phyloP scores from a whole-genome alignment of 2,797 vertebrate species.

The Chelon labrosus region DNA sequence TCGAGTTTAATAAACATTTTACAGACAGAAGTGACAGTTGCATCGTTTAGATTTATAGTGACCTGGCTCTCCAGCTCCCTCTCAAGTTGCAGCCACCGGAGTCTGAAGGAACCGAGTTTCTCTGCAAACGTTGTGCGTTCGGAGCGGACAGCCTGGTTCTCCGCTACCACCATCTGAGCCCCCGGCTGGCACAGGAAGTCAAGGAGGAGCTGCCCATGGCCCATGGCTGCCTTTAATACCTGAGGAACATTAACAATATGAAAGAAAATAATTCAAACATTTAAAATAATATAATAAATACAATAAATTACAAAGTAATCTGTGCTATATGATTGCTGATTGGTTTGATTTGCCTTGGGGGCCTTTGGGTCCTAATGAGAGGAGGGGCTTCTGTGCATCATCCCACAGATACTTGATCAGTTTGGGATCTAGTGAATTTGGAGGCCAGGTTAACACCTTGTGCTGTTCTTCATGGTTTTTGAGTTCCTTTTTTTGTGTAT shows the following conservation, averaged over 20 bases:
- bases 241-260: conserved; percentile 53
- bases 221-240: conserved; percentile 86
- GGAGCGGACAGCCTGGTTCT: conserved; percentile 73
- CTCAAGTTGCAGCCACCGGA: conserved; percentile 85
- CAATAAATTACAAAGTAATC: background rate
- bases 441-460: no score
- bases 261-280: background rate
- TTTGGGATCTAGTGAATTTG: no score
- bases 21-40: background rate
- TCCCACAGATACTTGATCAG: no score
- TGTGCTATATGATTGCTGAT: no score
- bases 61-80: conserved; percentile 88
- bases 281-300: background rate
- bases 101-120: conserved; percentile 86
- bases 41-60: background rate
- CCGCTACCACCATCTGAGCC: conserved; percentile 80
- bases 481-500: no score
- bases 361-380: no score
- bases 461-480: no score
- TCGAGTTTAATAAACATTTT: background rate
- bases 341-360: no score
- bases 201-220: conserved; percentile 85
- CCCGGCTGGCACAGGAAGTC: conserved; percentile 91
- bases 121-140: conserved; percentile 87
- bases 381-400: no score